Percentiles rank a stretch among this genome's conserved stretches.
These are phyloP conservation scores for Alosa alosa DNA, from an alignment of 2,113 vertebrate genomes.

Conservation along the genomic window DNA sequence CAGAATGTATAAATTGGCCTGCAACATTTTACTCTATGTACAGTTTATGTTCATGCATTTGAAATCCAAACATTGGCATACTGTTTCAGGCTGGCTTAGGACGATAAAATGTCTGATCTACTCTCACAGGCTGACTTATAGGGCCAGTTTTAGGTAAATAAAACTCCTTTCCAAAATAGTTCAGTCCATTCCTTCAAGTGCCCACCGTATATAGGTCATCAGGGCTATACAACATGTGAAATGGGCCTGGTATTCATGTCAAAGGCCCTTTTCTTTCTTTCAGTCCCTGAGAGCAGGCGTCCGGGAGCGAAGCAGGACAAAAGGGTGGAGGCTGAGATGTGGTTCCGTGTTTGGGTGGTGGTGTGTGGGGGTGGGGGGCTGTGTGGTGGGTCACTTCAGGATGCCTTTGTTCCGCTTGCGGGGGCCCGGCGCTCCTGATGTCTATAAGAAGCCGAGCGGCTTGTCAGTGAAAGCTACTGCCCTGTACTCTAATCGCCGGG, in stretches of 20 bases:
- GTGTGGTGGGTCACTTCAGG: slow-evolving; percentile 31
- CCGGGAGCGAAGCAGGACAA: background rate
- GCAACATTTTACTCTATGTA: background rate
- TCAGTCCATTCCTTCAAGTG: slow-evolving; percentile 9
- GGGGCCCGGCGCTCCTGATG: slow-evolving; percentile 31
- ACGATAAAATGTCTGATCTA: background rate
- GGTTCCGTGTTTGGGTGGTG: slow-evolving; percentile 17
- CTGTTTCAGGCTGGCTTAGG: background rate
- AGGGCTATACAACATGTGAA: slow-evolving; percentile 20
- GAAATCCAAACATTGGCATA: background rate
- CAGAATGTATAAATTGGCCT: background rate
- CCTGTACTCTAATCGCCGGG: slow-evolving; percentile 26
- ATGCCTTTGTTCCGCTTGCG: slow-evolving; percentile 16
- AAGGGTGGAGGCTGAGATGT: background rate
- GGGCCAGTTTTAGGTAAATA: background rate
- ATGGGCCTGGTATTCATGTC: slow-evolving; percentile 27
- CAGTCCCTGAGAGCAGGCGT: slow-evolving; percentile 5
- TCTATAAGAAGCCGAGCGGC: slow-evolving; percentile 28
- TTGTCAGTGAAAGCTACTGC: slow-evolving; percentile 35
- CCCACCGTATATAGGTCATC: slow-evolving; percentile 25
- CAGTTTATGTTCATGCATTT: background rate
- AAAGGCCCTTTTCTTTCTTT: slow-evolving; percentile 4
- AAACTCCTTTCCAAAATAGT: slow-evolving; percentile 24
- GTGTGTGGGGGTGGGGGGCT: background rate
- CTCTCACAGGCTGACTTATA: slow-evolving; percentile 4